Evolutionary conservation across 2,888 invertebrate genomes (phyloP), one percentile per base, ranked within the genome.

Genomic region (Melieria picta): DNA sequence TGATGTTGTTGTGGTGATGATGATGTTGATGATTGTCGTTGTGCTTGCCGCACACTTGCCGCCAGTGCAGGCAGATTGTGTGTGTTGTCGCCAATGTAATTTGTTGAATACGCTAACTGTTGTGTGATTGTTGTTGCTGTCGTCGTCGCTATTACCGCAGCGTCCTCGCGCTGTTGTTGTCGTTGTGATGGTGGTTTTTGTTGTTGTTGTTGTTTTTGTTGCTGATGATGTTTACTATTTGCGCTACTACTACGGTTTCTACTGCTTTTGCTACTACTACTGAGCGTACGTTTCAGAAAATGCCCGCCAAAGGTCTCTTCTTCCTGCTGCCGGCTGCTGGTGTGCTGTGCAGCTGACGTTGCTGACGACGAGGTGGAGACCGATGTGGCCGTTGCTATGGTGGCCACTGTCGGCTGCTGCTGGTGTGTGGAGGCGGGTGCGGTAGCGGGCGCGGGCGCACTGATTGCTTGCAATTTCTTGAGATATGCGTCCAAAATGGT

Each of bases 51-150:
- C 10, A 50, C 58, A 50, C 65, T 62, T 74, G 72, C 71, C 42
- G 68, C 69, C 76, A 82, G 78, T 75, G 79, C 74, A 66, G 85
- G 82, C 80, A 82, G 78, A 80, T 83, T 83, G 77, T 86, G 83
- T 74, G 81, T 86, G 77, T 85, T 85, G 69, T 86, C 85, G 75
- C 84, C 85, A 77, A 86, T 88, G 82, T 88, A 89, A 84, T 87
- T 89, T 78, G 88, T 88, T 72, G 88, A 88, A 78, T 89, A 86
- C 79, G 88, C 87, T 65, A 83, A 82, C 79, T 77, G 77, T 77
- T 77, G 79, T 77, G 75, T 70, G 75, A 74, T 75, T 68, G 74
- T 55, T 73, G 73, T 58, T 71, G 74, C 55, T 50, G 61, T 69
- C 56, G 45, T 63, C 46, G 56, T 70, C 46, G 67, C 16, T 65